Base-by-base conservation (phyloP, 2,797 vertebrate species). In the Microctenopoma steveboyesi region DNA sequence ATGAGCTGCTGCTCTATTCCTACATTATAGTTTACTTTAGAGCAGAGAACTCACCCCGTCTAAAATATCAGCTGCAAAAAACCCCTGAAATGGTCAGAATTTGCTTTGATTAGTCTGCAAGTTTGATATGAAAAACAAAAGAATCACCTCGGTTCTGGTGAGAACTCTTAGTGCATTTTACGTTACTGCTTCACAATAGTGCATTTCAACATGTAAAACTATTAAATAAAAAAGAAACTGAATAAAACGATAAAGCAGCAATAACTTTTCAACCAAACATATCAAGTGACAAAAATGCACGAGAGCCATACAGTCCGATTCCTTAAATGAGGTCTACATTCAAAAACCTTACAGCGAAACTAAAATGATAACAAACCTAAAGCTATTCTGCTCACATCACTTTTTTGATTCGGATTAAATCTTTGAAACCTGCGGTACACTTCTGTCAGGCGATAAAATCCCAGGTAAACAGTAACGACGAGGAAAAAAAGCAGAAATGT, bases 211-310 rank as follows among this genome's bases (percentile, higher is more conserved):
- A 91, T 90, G 87, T 91, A 93, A 92, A 94, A 89, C 4, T 3
- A 50, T 22, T 51, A 88, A 85, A 90, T 93, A 94, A 93, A 15
- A 8, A 52, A 43, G 7, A 37, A 92, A 40, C 42, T 15, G 18
- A 89, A 89, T 91, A 93, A 94, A 94, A 75, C 50, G 37, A 47
- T 84, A 95, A 84, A 90, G 94, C 94, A 97, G 94, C 94, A 93
- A 93, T 92, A 89, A 93, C 91, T 65, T 82, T 78, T 61, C 66
- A 90, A 90, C 86, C 76, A 83, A 67, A 79, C 42, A 56, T 88
- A 88, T 91, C 83, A 67, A 93, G 92, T 94, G 93, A 92, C 61
- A 90, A 89, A 92, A 92, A 94, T 82, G 78, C 85, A 72, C 7
- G 15, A 69, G 69, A 52, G 62, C 58, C 59, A 58, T 22, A 81